Evolutionary conservation across 1,140 invertebrate species (phyloP), one percentile per base, ranked within the genome.

Genomic region (Dinoponera quadriceps): DNA sequence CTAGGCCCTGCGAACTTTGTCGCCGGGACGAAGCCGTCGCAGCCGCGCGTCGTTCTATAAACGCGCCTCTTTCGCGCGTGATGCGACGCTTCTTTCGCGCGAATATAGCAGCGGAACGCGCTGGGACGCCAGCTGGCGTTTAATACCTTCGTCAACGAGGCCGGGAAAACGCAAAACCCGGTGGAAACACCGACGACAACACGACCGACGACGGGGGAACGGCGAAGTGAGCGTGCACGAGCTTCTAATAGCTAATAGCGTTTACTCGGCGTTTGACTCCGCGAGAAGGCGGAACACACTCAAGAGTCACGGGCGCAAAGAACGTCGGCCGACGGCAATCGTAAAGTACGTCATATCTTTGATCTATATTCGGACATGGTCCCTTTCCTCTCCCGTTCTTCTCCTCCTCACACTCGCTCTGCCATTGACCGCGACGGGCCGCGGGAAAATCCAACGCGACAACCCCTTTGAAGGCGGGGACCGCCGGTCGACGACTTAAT

Each of bases 321-420:
- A 51, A 84, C 85, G 62, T 71, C 29, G 48, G 72, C 62, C 65
- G 73, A 62, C 77, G 66, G 85, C 84, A 85, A 92, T 93, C 91
- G 90, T 93, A 91, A 93, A 93, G 90, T 90, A 91, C 90, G 91
- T 93, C 89, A 92, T 85, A 91, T 89, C 92, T 93, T 93, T 93
- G 92, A 93, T 93, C 92, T 93, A 93, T 92, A 93, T 93, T 92
- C 88, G 86, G 87, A 73, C 25, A 44, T 20, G 51, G 49, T 29
- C 29, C 22, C 20, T 14, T 63, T 83, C 77, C 80, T 49, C 49
- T 48, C n/a, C 3, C n/a, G 55, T 55, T 78, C 33, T 69, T 55
- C 18, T 7, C 7, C 38, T 3, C 38, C 38, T 44, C 11, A 0
- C 3, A 44, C 38, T 44, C 0, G 9, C 7, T 25, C 22, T 69